phyloP scores from a whole-genome alignment of 1,140 invertebrate genomes.

The Diachasma alloeum region DNA sequence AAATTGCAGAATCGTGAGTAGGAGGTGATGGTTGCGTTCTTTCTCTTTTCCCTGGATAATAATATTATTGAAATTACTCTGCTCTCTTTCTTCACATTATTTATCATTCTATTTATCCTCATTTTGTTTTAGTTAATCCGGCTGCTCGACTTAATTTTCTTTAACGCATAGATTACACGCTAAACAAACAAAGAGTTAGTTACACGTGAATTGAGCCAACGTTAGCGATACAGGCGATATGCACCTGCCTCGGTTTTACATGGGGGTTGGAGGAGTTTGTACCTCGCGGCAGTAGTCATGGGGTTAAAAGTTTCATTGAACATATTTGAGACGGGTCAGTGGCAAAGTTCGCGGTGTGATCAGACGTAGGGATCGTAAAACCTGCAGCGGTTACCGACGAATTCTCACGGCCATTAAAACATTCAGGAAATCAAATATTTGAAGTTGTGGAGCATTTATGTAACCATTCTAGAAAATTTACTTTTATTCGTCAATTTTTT shows the following conservation, averaged over 20 bases:
- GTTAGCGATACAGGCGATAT: background rate
- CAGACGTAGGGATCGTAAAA: background rate
- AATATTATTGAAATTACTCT: background rate
- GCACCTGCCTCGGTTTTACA: background rate
- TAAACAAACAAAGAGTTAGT: background rate
- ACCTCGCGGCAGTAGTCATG: background rate
- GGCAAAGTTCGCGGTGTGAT: background rate
- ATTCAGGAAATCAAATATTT: background rate
- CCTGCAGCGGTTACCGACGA: background rate
- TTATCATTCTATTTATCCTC: background rate
- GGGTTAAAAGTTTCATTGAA: background rate
- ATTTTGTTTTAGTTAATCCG: background rate
- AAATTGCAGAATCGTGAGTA: background rate
- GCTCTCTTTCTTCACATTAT: background rate
- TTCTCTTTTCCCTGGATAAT: background rate
- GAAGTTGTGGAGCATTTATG: background rate
- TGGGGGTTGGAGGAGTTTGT: background rate
- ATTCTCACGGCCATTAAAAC: background rate
- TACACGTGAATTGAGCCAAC: conserved; percentile 3
- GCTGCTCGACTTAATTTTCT: background rate
- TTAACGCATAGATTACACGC: background rate
- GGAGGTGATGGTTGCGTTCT: background rate
- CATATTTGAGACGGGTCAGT: conserved; percentile 5
- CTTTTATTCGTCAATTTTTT: background rate
- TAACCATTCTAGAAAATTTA: background rate